Percentiles rank a stretch among this genome's conserved stretches.
phyloP scores from a whole-genome alignment of 1,140 invertebrate species.

The Drosophila albomicans region DNA sequence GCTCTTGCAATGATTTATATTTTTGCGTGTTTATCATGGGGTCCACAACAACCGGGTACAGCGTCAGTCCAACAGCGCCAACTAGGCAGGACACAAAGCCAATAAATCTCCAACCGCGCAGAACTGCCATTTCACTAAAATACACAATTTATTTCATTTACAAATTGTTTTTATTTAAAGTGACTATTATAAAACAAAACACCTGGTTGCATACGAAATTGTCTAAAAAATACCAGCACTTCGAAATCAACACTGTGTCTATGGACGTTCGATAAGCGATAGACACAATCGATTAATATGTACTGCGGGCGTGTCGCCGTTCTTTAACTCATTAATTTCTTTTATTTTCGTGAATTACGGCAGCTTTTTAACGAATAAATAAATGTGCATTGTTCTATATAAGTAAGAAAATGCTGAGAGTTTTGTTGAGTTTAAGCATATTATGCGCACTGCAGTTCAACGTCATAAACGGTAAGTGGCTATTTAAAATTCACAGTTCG shows the following conservation, averaged over 20 bases:
- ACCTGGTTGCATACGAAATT: slow-evolving; percentile 43
- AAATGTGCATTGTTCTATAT: slow-evolving; percentile 25
- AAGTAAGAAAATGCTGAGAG: slow-evolving; percentile 48
- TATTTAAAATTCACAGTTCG: not conserved
- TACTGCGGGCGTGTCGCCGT: slow-evolving; percentile 49
- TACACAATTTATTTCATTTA: slow-evolving; percentile 28
- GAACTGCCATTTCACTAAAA: slow-evolving; percentile 73
- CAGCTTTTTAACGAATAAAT: slow-evolving; percentile 15
- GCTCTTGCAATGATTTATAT: slow-evolving; percentile 86
- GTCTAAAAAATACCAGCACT: slow-evolving; percentile 42
- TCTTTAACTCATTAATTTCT: slow-evolving; percentile 30
- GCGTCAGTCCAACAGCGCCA: slow-evolving; percentile 86
- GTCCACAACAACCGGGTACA: slow-evolving; percentile 88
- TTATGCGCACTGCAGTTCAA: slow-evolving; percentile 46
- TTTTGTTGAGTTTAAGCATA: slow-evolving; percentile 41
- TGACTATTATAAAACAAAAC: slow-evolving; percentile 64
- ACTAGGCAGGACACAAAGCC: slow-evolving; percentile 87
- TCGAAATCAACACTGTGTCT: slow-evolving; percentile 4
- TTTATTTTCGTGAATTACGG: slow-evolving; percentile 26
- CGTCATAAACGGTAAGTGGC: slow-evolving; percentile 52
- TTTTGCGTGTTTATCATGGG: slow-evolving; percentile 88
- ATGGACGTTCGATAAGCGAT: slow-evolving; percentile 11
- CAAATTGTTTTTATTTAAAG: slow-evolving; percentile 5
- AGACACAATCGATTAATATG: slow-evolving; percentile 18
- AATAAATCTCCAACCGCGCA: slow-evolving; percentile 87